phyloP scores from a whole-genome alignment of 2,888 invertebrate species.

The Hemithea aestivaria region DNA sequence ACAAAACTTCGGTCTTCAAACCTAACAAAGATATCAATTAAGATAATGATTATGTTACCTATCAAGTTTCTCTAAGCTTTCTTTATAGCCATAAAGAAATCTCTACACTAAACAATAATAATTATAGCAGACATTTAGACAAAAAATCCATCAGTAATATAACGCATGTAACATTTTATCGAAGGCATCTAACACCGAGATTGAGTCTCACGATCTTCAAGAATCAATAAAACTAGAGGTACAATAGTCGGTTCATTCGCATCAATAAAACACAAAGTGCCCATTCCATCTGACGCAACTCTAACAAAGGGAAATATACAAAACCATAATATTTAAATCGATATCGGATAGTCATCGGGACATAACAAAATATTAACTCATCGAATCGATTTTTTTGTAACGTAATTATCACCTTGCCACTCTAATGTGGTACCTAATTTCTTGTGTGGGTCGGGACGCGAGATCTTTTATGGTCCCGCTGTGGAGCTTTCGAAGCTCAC shows the following conservation, averaged over 20 bases:
- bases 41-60: too few species aligned
- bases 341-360: constrained; percentile 55
- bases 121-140: too few species aligned
- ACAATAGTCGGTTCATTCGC: constrained; percentile 25
- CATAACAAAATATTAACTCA: constrained; percentile 68
- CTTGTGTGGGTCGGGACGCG: constrained; percentile 64
- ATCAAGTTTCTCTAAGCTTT: too few species aligned
- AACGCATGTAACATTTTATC: constrained; percentile 5
- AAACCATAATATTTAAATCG: constrained; percentile 40
- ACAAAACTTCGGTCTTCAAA: too few species aligned
- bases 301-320: constrained; percentile 29
- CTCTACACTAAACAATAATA: too few species aligned
- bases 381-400: constrained; percentile 68
- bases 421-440: constrained; percentile 75
- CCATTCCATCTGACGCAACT: constrained; percentile 21
- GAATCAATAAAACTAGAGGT: constrained; percentile 23
- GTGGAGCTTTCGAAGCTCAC: constrained; percentile 35
- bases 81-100: too few species aligned
- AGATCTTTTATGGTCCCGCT: constrained; percentile 64
- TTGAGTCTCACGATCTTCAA: constrained; percentile 19
- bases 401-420: constrained; percentile 73
- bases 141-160: too few species aligned
- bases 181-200: constrained; percentile 11
- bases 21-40: too few species aligned
- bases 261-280: constrained; percentile 24